Conservation (phyloP, 2,113 vertebrate genomes). For the Pogonocichla stellata region DNA sequence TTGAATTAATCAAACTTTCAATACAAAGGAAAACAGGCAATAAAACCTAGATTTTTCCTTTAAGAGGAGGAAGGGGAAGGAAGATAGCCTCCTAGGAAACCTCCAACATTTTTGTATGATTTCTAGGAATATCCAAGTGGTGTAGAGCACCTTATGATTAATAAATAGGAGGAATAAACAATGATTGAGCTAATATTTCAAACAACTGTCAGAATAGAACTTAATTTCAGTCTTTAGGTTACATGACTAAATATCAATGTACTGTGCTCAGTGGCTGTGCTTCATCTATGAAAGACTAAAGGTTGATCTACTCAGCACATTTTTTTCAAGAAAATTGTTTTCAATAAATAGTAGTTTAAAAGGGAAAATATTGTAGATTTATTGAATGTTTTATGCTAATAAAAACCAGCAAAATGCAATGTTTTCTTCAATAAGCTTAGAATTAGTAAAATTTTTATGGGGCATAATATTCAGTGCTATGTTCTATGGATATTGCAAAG, state of each 20-base stretch:
- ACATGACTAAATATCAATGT: neutral
- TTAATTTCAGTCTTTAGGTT: neutral
- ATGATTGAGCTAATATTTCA: neutral
- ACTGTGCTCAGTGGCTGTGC: neutral
- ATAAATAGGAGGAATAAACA: neutral
- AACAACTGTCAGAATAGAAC: neutral
- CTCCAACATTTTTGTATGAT: neutral
- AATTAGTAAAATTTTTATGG: neutral
- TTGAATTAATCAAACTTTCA: neutral
- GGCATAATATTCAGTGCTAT: neutral
- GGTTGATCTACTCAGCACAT: neutral
- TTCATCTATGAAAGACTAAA: neutral
- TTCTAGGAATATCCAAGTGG: neutral
- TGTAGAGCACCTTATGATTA: neutral
- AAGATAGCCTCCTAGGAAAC: neutral
- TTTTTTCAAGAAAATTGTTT: neutral
- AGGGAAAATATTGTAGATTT: neutral
- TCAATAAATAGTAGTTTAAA: neutral
- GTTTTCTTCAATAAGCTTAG: neutral
- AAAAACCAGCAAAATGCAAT: neutral
- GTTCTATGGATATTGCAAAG: neutral
- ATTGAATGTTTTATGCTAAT: neutral
- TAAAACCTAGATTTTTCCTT: neutral
- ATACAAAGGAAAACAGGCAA: neutral
- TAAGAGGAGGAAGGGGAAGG: fast-evolving